Percentiles rank a stretch among this genome's conserved stretches.
phyloP scores from a whole-genome alignment of 2,113 vertebrate genomes.

The Dicrurus megarhynchus region DNA sequence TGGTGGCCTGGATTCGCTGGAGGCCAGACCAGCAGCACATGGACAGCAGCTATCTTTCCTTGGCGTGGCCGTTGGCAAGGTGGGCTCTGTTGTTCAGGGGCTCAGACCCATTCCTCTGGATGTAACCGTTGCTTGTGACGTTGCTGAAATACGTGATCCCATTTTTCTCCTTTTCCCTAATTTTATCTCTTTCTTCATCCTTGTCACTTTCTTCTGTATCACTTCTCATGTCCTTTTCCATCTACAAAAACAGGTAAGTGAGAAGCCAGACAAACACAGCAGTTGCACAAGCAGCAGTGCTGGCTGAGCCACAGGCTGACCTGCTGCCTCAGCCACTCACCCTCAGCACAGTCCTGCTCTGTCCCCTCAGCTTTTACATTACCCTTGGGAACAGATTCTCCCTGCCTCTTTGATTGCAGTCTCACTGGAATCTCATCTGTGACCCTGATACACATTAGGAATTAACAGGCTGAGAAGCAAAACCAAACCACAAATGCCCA shows the following conservation, averaged over 20 bases:
- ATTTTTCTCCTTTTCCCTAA: constrained; percentile 58
- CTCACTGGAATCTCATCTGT: background rate
- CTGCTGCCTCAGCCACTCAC: background rate
- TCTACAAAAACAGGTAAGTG: constrained; percentile 80
- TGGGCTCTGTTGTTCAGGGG: background rate
- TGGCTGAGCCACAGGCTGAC: constrained; percentile 9
- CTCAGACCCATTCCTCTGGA: constrained; percentile 48
- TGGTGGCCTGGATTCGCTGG: background rate
- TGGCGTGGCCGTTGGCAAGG: constrained; percentile 19
- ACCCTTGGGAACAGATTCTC: background rate
- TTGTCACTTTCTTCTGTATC: constrained; percentile 83
- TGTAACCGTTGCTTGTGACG: constrained; percentile 63
- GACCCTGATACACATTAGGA: background rate
- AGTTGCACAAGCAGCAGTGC: constrained; percentile 53
- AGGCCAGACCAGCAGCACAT: background rate
- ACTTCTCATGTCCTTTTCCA: constrained; percentile 88
- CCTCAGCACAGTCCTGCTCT: background rate
- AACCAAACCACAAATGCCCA: background rate
- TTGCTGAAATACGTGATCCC: constrained; percentile 12
- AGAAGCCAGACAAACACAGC: constrained; percentile 77
- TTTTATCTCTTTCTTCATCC: constrained; percentile 39
- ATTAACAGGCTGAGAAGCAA: background rate
- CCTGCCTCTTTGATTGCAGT: background rate
- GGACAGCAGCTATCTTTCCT: constrained; percentile 24
- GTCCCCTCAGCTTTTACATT: background rate